phyloP scores from a whole-genome alignment of 2,113 vertebrate genomes.

The Xenopus borealis region DNA sequence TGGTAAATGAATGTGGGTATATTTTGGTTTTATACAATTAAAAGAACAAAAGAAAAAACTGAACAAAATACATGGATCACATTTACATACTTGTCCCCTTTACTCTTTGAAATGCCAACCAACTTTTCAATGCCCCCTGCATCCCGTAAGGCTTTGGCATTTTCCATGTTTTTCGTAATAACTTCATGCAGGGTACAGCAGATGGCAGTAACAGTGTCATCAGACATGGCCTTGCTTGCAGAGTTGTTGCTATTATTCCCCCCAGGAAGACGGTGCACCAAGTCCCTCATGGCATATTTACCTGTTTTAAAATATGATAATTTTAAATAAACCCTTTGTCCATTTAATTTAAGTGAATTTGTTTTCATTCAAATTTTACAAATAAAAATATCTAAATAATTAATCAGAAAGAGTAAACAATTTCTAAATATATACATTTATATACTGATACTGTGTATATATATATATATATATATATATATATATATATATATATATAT shows the following conservation, averaged over 20 bases:
- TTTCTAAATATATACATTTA: too few relatives aligned
- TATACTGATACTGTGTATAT: too few relatives aligned
- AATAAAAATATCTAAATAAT: too few relatives aligned
- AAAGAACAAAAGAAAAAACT: too few relatives aligned
- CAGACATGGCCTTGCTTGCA: slow-evolving; percentile 91
- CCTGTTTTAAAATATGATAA: slow-evolving; percentile 59
- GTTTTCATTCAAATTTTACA: too few relatives aligned
- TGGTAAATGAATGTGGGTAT: too few relatives aligned
- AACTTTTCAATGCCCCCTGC: slow-evolving; percentile 96
- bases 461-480: too few relatives aligned
- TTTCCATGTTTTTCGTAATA: slow-evolving; percentile 99
- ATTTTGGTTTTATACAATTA: too few relatives aligned
- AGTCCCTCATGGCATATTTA: slow-evolving; percentile 97
- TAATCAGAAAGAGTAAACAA: too few relatives aligned
- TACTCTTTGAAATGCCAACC: slow-evolving; percentile 96
- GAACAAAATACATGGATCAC: too few relatives aligned
- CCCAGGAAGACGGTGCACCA: slow-evolving; percentile 92
- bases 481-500: too few relatives aligned
- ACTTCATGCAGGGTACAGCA: slow-evolving; percentile 98
- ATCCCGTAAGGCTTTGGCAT: slow-evolving; percentile 95
- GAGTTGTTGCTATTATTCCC: slow-evolving; percentile 79
- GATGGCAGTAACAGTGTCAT: slow-evolving; percentile 94
- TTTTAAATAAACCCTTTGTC: neutral
- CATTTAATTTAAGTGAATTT: too few relatives aligned
- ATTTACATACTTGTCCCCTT: slow-evolving; percentile 95